Base-by-base conservation (phyloP, 2,888 invertebrate genomes). In the Griposia aprilina region DNA sequence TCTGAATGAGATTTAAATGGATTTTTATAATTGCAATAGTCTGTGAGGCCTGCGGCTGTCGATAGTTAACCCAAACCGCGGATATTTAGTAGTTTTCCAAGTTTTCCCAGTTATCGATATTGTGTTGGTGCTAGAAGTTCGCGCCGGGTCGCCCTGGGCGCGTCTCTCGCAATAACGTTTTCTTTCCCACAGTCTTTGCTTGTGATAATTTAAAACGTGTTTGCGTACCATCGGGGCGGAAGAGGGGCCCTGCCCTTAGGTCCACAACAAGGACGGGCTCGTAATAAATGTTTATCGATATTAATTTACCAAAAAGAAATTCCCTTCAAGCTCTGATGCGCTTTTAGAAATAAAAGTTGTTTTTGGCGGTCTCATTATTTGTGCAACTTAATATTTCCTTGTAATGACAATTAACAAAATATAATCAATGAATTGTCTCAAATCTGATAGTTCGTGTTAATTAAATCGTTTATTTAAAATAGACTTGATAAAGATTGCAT, bases 161-260 rank as follows among this genome's bases (percentile, higher is more conserved):
- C 85, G 86, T 91, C 89, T 87, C 85, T 84, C 89, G 87, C 91
- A 91, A 92, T 92, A 92, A 91, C 90, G 90, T 92, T 93, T 93
- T 92, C 91, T 92, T 93, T 90, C 89, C 86, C 90, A 90, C 91
- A 93, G 93, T 94, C 90, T 93, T 92, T 90, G 90, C 91, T 88
- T 85, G 91, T 91, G 90, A 93, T 93, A 92, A 93, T 94, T 94
- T 94, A 80, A 92, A 94, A 93, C 88, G 91, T 93, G 94, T 93
- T 93, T 93, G 92, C 90, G 88, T 90, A 90, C 89, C 90, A 88
- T 82, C 68, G 70, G 76, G 76, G 68, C 77, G 91, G 91, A 91
- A 90, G 87, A 68, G 74, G 77, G 85, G 76, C 81, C 87, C 78
- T 86, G 87, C 86, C 85, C 86, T 82, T 74, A 85, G 85, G 84